Evolutionary conservation across 2,888 invertebrate genomes (phyloP).

Genomic region (Folsomia manolachei): DNA sequence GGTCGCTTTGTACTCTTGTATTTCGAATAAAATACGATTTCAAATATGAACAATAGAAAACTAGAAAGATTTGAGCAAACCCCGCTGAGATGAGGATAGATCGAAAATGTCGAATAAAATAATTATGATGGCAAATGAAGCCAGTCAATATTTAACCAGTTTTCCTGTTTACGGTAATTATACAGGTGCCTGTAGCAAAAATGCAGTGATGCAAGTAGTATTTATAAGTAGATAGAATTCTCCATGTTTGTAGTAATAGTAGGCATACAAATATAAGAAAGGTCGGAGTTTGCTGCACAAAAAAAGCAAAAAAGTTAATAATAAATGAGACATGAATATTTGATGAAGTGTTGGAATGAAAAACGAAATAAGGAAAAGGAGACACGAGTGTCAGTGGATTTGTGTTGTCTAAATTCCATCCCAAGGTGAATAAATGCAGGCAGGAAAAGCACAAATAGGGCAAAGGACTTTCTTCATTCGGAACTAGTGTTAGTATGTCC

Average conservation of each 20-base stretch:
- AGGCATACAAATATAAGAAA: not conserved
- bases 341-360: not conserved
- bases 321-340: not conserved
- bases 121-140: too few species aligned
- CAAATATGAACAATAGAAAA: too few species aligned
- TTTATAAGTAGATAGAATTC: too few species aligned
- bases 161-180: not conserved
- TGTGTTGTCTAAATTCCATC: not conserved
- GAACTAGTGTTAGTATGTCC: not conserved
- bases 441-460: not conserved
- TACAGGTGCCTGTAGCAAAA: not conserved
- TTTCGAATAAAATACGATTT: too few species aligned
- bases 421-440: not conserved
- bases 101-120: too few species aligned
- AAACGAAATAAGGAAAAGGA: not conserved
- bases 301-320: not conserved
- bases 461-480: too few species aligned
- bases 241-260: not conserved
- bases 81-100: too few species aligned
- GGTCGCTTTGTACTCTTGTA: too few species aligned
- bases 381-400: not conserved
- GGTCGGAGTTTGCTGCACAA: too few species aligned
- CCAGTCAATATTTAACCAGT: not conserved
- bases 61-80: too few species aligned
- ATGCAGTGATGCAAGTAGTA: not conserved